Conservation (phyloP, 2,797 vertebrate genomes). For the Schizopygopsis malacanthus region DNA sequence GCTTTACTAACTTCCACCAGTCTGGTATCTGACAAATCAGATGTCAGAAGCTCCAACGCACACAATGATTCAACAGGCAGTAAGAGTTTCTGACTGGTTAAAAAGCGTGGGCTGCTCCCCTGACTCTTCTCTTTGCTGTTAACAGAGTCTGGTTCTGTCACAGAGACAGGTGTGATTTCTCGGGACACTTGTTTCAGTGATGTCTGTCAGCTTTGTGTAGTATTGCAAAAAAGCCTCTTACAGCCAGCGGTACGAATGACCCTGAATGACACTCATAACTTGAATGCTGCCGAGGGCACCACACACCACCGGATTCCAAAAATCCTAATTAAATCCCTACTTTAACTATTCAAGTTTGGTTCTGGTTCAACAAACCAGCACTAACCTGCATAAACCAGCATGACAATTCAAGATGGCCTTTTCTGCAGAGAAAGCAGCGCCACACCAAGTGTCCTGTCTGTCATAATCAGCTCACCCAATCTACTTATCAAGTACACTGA, state of each 20-base stretch:
- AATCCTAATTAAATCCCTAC: background rate
- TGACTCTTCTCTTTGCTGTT: slow-evolving; percentile 5
- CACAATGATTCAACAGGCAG: background rate
- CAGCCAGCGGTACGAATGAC: background rate
- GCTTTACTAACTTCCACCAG: slow-evolving; percentile 17
- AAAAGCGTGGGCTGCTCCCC: slow-evolving; percentile 14
- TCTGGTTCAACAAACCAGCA: background rate
- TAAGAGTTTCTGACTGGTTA: background rate
- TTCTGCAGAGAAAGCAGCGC: background rate
- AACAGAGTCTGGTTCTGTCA: slow-evolving; percentile 10
- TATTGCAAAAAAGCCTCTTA: background rate
- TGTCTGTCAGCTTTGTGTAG: slow-evolving; percentile 3
- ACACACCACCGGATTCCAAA: background rate
- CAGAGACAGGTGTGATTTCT: slow-evolving; percentile 10
- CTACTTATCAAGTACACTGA: slow-evolving; percentile 22
- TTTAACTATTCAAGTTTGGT: background rate
- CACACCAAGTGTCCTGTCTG: background rate
- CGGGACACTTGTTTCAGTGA: background rate
- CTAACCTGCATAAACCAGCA: background rate
- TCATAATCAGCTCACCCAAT: background rate
- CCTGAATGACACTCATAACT: background rate
- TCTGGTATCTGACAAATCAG: background rate
- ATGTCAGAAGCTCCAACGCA: background rate
- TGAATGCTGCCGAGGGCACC: background rate
- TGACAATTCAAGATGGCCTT: background rate